Conservation (phyloP, 1,140 invertebrate species). For the Holotrichia oblita region DNA sequence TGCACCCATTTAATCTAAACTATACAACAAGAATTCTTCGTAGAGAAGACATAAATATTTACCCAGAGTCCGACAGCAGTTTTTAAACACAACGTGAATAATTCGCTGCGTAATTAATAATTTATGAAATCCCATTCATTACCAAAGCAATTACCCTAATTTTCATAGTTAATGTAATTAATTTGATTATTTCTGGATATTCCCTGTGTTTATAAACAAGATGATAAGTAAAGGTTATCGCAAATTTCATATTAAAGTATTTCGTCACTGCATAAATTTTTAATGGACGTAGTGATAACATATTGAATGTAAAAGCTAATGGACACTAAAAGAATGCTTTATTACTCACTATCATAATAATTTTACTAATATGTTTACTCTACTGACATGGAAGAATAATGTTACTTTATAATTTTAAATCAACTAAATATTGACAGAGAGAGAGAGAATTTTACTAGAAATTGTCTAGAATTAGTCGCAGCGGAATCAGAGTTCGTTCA, state of each 20-base stretch:
- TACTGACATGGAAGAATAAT: not conserved
- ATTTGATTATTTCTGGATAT: not conserved
- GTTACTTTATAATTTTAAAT: not conserved
- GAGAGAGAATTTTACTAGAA: not conserved
- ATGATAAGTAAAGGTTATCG: not conserved
- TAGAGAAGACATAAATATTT: conserved; percentile 8
- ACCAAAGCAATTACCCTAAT: not conserved
- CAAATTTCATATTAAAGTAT: not conserved
- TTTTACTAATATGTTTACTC: not conserved
- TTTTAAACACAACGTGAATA: not conserved
- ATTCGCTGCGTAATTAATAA: not conserved
- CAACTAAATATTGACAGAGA: no score
- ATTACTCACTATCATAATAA: not conserved
- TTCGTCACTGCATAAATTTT: not conserved
- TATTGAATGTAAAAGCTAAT: not conserved
- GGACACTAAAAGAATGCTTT: not conserved
- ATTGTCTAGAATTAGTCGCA: not conserved
- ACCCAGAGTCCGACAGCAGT: not conserved
- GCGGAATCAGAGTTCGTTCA: no score
- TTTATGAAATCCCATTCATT: conserved; percentile 1
- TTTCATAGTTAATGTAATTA: not conserved
- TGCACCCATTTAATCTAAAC: no score
- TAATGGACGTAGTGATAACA: not conserved
- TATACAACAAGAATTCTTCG: not conserved
- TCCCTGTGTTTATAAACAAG: not conserved